These are phyloP conservation scores for Streptopelia turtur DNA, from an alignment of 2,797 vertebrate genomes.

Conservation along the genomic window DNA sequence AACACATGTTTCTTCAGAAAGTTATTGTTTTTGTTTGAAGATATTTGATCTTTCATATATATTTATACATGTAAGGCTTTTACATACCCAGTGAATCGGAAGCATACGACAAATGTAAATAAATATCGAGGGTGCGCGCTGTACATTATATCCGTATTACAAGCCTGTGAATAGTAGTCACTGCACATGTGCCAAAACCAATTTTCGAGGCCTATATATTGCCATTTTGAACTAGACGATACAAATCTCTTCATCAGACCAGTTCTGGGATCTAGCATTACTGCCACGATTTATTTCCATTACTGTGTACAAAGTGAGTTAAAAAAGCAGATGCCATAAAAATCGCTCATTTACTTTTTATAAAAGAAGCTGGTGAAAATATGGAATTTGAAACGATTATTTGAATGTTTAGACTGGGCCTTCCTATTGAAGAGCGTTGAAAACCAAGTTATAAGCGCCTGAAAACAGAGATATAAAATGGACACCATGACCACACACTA, in stretches of 20 bases:
- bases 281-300: not conserved
- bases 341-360: not conserved
- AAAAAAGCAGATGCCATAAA: not conserved
- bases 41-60: not conserved
- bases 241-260: not conserved
- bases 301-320: not conserved
- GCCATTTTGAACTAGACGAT: not conserved
- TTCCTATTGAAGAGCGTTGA: not conserved
- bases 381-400: not conserved
- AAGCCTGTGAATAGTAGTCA: slow-evolving; percentile 39
- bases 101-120: not conserved
- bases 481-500: not conserved
- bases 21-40: not conserved
- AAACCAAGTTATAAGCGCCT: not conserved
- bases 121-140: not conserved
- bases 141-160: not conserved
- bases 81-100: slow-evolving; percentile 25
- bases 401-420: not conserved
- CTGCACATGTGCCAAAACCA: not conserved
- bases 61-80: not conserved
- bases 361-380: not conserved
- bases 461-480: not conserved
- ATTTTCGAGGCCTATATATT: not conserved
- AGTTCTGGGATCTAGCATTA: not conserved
- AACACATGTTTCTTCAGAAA: not conserved